Evolutionary conservation across 2,797 vertebrate genomes (phyloP), one percentile per base, ranked within the genome.

Genomic region (Meda fulgida): DNA sequence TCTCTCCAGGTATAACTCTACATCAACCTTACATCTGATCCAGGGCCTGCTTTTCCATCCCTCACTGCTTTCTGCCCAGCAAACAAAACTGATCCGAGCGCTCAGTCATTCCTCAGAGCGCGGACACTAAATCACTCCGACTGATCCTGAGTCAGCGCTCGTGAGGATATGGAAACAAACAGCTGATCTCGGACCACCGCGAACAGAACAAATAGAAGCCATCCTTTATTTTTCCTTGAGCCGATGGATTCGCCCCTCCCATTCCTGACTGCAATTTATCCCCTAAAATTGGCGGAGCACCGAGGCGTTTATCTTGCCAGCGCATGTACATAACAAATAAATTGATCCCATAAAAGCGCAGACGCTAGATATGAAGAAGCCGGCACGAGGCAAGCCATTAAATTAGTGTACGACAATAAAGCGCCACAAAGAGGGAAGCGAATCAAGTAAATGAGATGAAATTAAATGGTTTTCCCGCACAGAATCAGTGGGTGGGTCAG

Each of bases 241-340:
- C 46, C 63, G 2, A 53, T 38, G 21, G 70, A 48, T 26, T 51
- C 16, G 2, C 48, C 34, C n/a, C 26, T 76, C 46, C 18, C 53
- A 83, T 86, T 86, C 86, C 89, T 84, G 81, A 65, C 14, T 76
- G 73, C 31, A 82, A 86, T 80, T 88, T 65, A 75, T 85, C 78
- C 79, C 9, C 14, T 23, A 36, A 83, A 81, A 81, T 58, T 70
- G 79, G 81, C 69, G 16, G 53, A 10, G 66, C 75, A 83, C 78
- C 77, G 73, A 92, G 90, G 92, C 89, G 89, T 91, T 90, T 90
- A 91, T 93, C 91, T 85, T 87, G 88, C 83, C 86, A 67, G 87
- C 87, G 87, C 89, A 92, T 89, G 85, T 88, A 86, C 87, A 90
- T 76, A 85, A 72, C 86, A 84, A 92, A 90, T 88, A 87, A 90